These are phyloP conservation scores for Pedicia rivosa DNA, from an alignment of 2,888 invertebrate genomes.

Conservation along the genomic window DNA sequence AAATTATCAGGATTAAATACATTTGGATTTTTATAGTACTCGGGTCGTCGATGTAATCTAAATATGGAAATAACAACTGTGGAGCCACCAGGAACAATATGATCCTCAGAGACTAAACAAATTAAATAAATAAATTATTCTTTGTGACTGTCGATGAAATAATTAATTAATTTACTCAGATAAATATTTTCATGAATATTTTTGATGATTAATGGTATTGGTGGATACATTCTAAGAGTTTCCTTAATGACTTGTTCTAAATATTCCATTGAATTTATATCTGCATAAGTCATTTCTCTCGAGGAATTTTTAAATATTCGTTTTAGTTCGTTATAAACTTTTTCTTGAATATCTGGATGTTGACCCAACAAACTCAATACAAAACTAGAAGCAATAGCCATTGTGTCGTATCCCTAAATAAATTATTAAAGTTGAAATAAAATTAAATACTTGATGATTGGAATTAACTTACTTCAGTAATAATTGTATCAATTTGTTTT, in stretches of 20 bases:
- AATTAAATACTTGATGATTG: too few species aligned
- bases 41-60: constrained; percentile 47
- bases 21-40: constrained; percentile 51
- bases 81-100: constrained; percentile 49
- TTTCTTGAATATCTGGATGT: constrained; percentile 62
- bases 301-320: constrained; percentile 64
- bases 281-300: constrained; percentile 57
- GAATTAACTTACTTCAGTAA: too few species aligned
- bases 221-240: constrained; percentile 60
- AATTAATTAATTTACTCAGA: too few species aligned
- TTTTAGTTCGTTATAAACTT: constrained; percentile 55
- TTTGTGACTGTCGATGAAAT: too few species aligned
- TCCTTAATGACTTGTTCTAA: constrained; percentile 64
- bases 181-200: constrained; percentile 51
- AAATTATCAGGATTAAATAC: constrained; percentile 67
- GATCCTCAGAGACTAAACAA: constrained; percentile 44
- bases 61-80: constrained; percentile 51
- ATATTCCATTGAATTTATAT: constrained; percentile 67
- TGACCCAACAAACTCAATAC: constrained; percentile 67
- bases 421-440: too few species aligned
- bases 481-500: too few species aligned
- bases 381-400: constrained; percentile 76
- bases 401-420: constrained; percentile 78
- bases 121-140: too few species aligned
- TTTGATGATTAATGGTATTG: constrained; percentile 63